phyloP scores from a whole-genome alignment of 2,113 vertebrate species.

The Chaetorhynchus papuensis region DNA sequence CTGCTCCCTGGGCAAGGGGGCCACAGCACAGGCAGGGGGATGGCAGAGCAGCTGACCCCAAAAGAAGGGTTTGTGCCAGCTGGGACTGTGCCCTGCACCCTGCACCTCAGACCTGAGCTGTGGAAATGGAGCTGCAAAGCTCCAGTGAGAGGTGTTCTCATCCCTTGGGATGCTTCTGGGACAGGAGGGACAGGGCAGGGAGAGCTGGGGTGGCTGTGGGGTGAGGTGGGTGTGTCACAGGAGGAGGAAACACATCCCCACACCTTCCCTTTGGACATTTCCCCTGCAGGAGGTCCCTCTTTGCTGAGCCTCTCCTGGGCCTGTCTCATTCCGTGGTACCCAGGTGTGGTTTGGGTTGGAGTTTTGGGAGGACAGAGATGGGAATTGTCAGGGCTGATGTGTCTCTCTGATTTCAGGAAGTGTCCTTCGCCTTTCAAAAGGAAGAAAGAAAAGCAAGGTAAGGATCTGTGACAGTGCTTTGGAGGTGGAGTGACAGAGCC shows the following conservation, averaged over 20 bases:
- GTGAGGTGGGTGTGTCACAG: background rate
- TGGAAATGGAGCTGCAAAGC: background rate
- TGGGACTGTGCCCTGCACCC: background rate
- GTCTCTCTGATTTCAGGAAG: constrained; percentile 54
- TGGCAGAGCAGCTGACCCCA: background rate
- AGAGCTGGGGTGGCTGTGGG: background rate
- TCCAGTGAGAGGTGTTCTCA: background rate
- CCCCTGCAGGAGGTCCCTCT: background rate
- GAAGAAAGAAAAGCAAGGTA: constrained; percentile 61
- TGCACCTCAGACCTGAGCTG: background rate
- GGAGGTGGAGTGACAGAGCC: background rate
- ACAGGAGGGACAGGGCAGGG: background rate
- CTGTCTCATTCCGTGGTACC: background rate
- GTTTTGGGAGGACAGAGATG: too few relatives aligned
- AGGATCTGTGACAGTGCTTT: background rate
- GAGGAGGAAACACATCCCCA: background rate
- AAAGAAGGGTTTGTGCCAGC: background rate
- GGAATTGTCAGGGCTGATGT: background rate
- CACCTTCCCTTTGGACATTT: background rate
- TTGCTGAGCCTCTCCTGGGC: background rate
- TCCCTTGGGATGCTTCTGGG: background rate
- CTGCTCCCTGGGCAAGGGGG: background rate
- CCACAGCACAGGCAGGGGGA: background rate
- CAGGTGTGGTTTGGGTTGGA: background rate
- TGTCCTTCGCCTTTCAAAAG: constrained; percentile 41